Evolutionary conservation across 2,797 vertebrate genomes (phyloP).

Genomic region (Enoplosus armatus): DNA sequence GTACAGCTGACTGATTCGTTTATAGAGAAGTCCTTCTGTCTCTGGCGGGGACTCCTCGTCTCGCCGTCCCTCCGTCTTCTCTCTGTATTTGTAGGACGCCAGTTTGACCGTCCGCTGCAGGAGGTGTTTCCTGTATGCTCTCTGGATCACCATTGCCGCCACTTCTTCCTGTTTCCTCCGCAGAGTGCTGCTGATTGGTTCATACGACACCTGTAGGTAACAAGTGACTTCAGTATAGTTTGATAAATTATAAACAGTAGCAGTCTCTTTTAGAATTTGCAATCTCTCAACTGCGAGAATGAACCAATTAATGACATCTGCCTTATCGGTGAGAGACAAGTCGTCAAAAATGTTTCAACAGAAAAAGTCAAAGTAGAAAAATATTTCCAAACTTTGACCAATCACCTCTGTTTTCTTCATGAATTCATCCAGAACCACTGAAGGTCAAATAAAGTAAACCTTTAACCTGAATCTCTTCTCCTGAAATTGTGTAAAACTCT

Average conservation of each 20-base stretch:
- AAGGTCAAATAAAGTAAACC: background rate
- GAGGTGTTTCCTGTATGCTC: conserved; percentile 90
- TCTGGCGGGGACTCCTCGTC: conserved; percentile 71
- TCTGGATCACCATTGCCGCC: conserved; percentile 91
- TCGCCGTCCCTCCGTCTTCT: conserved; percentile 47
- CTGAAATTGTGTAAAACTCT: background rate
- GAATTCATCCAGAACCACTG: background rate
- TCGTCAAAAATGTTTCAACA: background rate
- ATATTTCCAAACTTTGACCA: background rate
- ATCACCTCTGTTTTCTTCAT: background rate
- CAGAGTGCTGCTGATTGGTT: conserved; percentile 95
- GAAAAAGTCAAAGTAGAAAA: background rate
- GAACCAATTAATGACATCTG: background rate
- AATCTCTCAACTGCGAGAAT: background rate
- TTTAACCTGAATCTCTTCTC: background rate
- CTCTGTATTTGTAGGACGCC: conserved; percentile 88
- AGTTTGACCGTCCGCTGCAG: conserved; percentile 86
- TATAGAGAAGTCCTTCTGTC: conserved; percentile 87
- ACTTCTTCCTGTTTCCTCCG: conserved; percentile 94
- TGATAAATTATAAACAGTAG: background rate
- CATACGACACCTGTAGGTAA: conserved; percentile 85
- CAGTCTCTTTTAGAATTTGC: background rate
- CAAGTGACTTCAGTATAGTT: background rate
- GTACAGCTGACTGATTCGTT: conserved; percentile 85
- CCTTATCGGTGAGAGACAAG: background rate